phyloP scores from a whole-genome alignment of 2,113 vertebrate species.

The Anas platyrhynchos region DNA sequence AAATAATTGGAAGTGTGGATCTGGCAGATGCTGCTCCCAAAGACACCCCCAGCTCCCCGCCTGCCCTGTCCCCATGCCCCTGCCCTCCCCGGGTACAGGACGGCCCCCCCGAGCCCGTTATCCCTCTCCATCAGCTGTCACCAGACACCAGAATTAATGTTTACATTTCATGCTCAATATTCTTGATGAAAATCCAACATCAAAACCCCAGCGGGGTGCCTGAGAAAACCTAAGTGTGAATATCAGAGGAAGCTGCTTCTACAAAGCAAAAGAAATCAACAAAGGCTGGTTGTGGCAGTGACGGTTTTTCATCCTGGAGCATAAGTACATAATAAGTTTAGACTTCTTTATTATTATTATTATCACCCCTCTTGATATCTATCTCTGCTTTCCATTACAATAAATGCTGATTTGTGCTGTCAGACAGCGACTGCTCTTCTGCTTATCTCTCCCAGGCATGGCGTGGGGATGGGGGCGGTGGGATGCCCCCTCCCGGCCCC shows the following conservation, averaged over 20 bases:
- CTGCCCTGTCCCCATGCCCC: background rate
- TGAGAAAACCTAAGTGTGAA: slow-evolving; percentile 52
- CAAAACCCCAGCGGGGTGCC: slow-evolving; percentile 74
- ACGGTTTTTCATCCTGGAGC: slow-evolving; percentile 3
- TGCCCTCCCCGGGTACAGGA: accelerated
- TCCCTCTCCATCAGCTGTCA: slow-evolving; percentile 57
- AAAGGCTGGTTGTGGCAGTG: slow-evolving; percentile 9
- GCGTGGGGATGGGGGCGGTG: background rate
- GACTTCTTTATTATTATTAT: slow-evolving; percentile 12
- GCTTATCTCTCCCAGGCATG: background rate
- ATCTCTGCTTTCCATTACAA: slow-evolving; percentile 55
- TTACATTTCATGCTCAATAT: slow-evolving; percentile 76
- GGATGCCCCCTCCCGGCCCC: background rate
- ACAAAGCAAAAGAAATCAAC: slow-evolving; percentile 44
- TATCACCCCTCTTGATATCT: slow-evolving; percentile 48
- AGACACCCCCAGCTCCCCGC: background rate
- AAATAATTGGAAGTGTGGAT: background rate
- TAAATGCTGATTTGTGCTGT: slow-evolving; percentile 68
- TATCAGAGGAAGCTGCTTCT: slow-evolving; percentile 58
- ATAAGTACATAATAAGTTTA: slow-evolving; percentile 49
- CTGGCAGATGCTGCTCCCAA: background rate
- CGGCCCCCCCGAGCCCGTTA: background rate
- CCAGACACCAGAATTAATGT: slow-evolving; percentile 58
- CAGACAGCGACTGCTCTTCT: slow-evolving; percentile 40
- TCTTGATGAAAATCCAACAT: slow-evolving; percentile 69